Base-by-base conservation (phyloP, 1,140 invertebrate genomes). In the Paramacrobiotus metropolitanus region DNA sequence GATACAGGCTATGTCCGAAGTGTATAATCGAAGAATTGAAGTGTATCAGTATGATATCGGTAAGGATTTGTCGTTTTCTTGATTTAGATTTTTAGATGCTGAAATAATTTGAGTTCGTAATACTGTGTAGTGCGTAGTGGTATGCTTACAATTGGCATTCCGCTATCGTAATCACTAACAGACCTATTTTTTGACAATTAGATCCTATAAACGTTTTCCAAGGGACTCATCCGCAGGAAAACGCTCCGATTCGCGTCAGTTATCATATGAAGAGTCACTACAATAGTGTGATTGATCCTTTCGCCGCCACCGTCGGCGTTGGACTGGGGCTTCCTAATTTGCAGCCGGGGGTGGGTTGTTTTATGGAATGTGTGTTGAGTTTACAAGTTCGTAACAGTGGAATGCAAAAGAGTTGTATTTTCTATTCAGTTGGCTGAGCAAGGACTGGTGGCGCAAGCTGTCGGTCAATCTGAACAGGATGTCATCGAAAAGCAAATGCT, bases 181-280 rank as follows among this genome's bases (percentile, higher is more conserved):
- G n/a, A n/a, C n/a, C n/a, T n/a, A n/a, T n/a, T n/a, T n/a, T n/a
- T n/a, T n/a, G n/a, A n/a, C n/a, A n/a, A 68, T 20, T 67, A 86
- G 85, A 86, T 67, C 87, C 89, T 44, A 89, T 90, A 24, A 91
- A 92, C 72, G 90, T 85, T 60, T 92, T 92, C 71, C 85, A 88
- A 71, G 77, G 83, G 64, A 71, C 80, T 65, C 74, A 81, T 21
- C 81, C 82, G 70, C 80, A 79, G 64, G 82, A 83, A 65, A 83
- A 85, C 69, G 83, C 85, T 64, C 87, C 89, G 1, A 83, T 93
- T 64, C 77, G 89, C 62, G 74, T 93, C 30, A 90, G 86, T 66
- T 93, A 93, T 75, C 89, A 93, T 72, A 78, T 85, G 67, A 83
- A 82, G 68, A 82, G 83, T 60, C 89, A 93, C 74, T 93, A 93